These are phyloP conservation scores for Salarias fasciatus DNA, from an alignment of 2,797 vertebrate species.

Conservation along the genomic window DNA sequence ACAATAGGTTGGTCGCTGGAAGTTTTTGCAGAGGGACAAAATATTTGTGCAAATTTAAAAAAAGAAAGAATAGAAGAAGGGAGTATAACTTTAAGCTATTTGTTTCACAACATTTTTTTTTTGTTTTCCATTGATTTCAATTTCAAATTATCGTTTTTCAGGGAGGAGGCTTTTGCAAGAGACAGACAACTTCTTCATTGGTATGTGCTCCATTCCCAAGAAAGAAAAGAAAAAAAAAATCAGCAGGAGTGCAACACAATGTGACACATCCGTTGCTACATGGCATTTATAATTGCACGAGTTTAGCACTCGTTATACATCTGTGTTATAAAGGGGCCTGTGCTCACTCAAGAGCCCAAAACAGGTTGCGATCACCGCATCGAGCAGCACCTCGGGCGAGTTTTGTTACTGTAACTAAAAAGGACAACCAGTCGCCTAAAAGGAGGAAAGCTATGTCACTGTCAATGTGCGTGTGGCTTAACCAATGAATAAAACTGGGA, in stretches of 20 bases:
- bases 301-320: slow-evolving; percentile 29
- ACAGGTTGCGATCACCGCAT: slow-evolving; percentile 41
- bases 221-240: neutral
- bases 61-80: too few species aligned
- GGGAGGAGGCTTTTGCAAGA: slow-evolving; percentile 4
- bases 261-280: slow-evolving; percentile 29
- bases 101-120: neutral
- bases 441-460: slow-evolving; percentile 69
- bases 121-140: neutral
- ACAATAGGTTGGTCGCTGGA: too few species aligned
- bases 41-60: too few species aligned
- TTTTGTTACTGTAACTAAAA: slow-evolving; percentile 61
- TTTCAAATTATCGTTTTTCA: neutral
- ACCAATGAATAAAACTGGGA: slow-evolving; percentile 32
- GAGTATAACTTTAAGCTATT: neutral
- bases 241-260: slow-evolving; percentile 28
- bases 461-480: slow-evolving; percentile 60
- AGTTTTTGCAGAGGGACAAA: too few species aligned
- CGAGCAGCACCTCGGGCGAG: slow-evolving; percentile 44
- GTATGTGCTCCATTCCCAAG: slow-evolving; percentile 1
- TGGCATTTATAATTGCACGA: slow-evolving; percentile 35
- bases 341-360: slow-evolving; percentile 40
- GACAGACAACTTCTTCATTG: slow-evolving; percentile 4
- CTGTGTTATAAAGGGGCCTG: slow-evolving; percentile 41
- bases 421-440: slow-evolving; percentile 54